Conservation (phyloP, 2,888 invertebrate genomes). For the Horisme vitalbata region DNA sequence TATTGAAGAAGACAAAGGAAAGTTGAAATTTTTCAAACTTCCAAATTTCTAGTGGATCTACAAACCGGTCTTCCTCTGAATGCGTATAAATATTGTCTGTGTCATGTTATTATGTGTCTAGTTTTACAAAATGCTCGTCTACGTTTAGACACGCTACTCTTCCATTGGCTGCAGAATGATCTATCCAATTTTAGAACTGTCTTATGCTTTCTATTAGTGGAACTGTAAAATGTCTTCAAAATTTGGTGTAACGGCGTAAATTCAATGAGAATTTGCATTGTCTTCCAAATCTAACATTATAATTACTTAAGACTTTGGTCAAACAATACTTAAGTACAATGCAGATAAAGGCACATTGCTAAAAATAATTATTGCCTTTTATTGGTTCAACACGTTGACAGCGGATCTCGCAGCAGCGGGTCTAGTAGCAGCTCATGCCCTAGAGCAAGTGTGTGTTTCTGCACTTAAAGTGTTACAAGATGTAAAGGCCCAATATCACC, state of each 20-base stretch:
- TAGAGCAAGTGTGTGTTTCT: too few species aligned
- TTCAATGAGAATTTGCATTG: slow-evolving; percentile 8
- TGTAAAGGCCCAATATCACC: too few species aligned
- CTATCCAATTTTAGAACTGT: slow-evolving; percentile 37
- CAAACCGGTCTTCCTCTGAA: neutral
- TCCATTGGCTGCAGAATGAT: slow-evolving; percentile 42
- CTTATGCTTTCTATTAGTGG: slow-evolving; percentile 31
- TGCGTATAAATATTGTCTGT: slow-evolving; percentile 23
- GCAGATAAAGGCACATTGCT: too few species aligned
- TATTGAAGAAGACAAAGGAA: too few species aligned
- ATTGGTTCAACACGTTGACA: too few species aligned
- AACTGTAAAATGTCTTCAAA: slow-evolving; percentile 19
- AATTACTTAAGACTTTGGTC: too few species aligned
- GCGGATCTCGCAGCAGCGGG: too few species aligned
- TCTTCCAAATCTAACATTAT: neutral
- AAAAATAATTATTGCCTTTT: too few species aligned
- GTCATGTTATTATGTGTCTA: slow-evolving; percentile 22
- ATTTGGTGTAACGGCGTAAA: neutral
- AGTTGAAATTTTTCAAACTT: too few species aligned
- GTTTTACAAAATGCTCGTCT: slow-evolving; percentile 18
- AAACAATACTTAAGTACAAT: too few species aligned
- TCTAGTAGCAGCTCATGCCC: too few species aligned
- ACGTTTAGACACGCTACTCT: slow-evolving; percentile 27
- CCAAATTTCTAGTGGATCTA: neutral
- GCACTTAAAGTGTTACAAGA: too few species aligned